Percentiles rank a stretch among this genome's conserved stretches.
phyloP scores from a whole-genome alignment of 1,140 invertebrate genomes.

The Drosophila setifemur region DNA sequence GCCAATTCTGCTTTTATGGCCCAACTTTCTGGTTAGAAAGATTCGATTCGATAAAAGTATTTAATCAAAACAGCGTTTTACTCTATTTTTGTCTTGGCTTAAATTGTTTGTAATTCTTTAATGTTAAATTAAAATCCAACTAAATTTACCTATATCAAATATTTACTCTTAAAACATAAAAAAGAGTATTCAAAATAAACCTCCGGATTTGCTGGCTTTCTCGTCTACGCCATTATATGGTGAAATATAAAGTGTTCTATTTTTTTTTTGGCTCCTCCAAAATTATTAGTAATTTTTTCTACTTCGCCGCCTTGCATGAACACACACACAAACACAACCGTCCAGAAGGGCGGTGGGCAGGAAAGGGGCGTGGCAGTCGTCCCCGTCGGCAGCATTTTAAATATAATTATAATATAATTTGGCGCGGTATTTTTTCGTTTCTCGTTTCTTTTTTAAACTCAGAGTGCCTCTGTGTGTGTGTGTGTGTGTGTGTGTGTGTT shows the following conservation, averaged over 20 bases:
- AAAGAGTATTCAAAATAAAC: neutral
- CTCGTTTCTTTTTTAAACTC: slow-evolving; percentile 14
- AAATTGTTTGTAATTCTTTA: too few species aligned
- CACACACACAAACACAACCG: neutral
- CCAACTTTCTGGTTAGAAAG: too few species aligned
- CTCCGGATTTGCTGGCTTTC: slow-evolving; percentile 16
- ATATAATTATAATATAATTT: slow-evolving; percentile 81
- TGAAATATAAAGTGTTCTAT: slow-evolving; percentile 14
- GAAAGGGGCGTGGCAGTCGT: slow-evolving; percentile 17
- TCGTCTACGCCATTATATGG: neutral
- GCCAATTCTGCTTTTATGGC: too few species aligned
- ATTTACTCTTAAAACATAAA: too few species aligned
- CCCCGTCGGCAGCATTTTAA: slow-evolving; percentile 69
- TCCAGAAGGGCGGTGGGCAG: too few species aligned
- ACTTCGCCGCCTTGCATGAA: slow-evolving; percentile 6
- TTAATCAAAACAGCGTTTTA: too few species aligned
- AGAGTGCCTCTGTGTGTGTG: slow-evolving; percentile 1
- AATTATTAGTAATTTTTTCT: slow-evolving; percentile 51
- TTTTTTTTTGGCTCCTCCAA: slow-evolving; percentile 28
- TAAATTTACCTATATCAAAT: too few species aligned
- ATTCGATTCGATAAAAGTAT: too few species aligned
- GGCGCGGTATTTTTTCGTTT: slow-evolving; percentile 66
- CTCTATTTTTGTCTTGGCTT: too few species aligned
- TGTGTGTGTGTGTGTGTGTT: slow-evolving; percentile 23
- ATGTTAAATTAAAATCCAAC: too few species aligned